Conservation (phyloP, 1,140 invertebrate species). For the Phocides pigmalion region DNA sequence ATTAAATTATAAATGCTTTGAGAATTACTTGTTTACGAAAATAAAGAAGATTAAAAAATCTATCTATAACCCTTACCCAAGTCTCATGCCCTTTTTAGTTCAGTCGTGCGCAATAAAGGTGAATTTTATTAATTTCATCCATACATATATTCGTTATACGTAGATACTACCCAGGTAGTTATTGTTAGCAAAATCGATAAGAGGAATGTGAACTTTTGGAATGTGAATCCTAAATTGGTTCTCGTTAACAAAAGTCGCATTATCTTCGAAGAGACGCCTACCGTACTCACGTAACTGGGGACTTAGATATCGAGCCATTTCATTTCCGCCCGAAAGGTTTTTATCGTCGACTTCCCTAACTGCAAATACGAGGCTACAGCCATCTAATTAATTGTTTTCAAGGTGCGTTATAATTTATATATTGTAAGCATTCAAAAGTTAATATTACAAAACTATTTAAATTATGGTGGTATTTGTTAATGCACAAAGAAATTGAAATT, state of each 20-base stretch:
- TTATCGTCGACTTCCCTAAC: constrained; percentile 40
- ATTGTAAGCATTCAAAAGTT: not conserved
- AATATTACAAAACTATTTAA: too few relatives aligned
- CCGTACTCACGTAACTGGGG: constrained; percentile 24
- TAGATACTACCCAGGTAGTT: too few relatives aligned
- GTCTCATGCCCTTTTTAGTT: too few relatives aligned
- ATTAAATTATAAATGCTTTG: too few relatives aligned
- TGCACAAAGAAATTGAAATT: too few relatives aligned
- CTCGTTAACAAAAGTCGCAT: constrained; percentile 21
- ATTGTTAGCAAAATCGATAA: not conserved
- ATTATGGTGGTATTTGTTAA: too few relatives aligned
- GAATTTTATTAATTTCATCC: too few relatives aligned
- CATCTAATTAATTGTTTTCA: not conserved
- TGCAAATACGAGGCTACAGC: not conserved
- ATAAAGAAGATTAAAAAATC: too few relatives aligned
- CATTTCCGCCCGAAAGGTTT: constrained; percentile 47
- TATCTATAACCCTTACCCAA: too few relatives aligned
- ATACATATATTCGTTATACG: too few relatives aligned
- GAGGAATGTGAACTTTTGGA: not conserved
- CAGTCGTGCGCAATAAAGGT: too few relatives aligned
- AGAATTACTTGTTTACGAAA: too few relatives aligned
- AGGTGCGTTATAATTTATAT: not conserved
- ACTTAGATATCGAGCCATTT: constrained; percentile 44
- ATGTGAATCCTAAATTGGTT: constrained; percentile 24
- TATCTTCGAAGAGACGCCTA: constrained; percentile 30